Percentiles rank a stretch among this genome's conserved stretches.
phyloP scores from a whole-genome alignment of 2,113 vertebrate genomes.

The Mastomys coucha region DNA sequence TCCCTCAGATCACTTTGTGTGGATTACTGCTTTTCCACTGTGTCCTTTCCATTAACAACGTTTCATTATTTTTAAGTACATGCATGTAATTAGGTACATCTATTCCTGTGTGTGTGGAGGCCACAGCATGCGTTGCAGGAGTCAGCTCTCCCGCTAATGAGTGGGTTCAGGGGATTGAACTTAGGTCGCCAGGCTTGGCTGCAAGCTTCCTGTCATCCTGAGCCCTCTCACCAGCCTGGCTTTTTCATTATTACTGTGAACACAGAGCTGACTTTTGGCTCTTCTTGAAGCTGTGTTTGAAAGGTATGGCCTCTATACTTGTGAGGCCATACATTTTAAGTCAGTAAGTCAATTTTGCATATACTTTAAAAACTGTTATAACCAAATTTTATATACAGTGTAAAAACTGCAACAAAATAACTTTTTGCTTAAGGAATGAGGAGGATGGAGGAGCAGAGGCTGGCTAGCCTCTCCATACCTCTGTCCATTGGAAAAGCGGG shows the following conservation, averaged over 20 bases:
- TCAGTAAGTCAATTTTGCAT: background rate
- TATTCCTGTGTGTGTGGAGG: background rate
- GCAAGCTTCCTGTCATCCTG: background rate
- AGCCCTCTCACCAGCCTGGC: background rate
- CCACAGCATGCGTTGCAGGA: background rate
- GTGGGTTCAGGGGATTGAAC: background rate
- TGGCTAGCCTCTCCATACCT: background rate
- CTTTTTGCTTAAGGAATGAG: background rate
- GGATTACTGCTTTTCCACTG: background rate
- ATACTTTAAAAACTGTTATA: too few relatives aligned
- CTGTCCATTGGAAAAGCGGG: background rate
- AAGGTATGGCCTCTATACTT: conserved; percentile 16
- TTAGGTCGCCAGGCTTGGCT: background rate
- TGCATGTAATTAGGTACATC: background rate
- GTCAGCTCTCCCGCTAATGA: background rate
- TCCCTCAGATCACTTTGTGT: background rate
- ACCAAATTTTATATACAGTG: too few relatives aligned
- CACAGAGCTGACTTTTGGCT: background rate
- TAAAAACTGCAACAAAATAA: background rate
- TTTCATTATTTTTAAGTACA: background rate
- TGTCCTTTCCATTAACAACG: background rate
- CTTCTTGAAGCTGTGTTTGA: conserved; percentile 6
- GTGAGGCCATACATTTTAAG: background rate
- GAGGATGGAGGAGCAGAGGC: background rate
- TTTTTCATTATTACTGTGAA: background rate